These are phyloP conservation scores for Hylia prasina DNA, from an alignment of 2,113 vertebrate genomes.

Conservation along the genomic window DNA sequence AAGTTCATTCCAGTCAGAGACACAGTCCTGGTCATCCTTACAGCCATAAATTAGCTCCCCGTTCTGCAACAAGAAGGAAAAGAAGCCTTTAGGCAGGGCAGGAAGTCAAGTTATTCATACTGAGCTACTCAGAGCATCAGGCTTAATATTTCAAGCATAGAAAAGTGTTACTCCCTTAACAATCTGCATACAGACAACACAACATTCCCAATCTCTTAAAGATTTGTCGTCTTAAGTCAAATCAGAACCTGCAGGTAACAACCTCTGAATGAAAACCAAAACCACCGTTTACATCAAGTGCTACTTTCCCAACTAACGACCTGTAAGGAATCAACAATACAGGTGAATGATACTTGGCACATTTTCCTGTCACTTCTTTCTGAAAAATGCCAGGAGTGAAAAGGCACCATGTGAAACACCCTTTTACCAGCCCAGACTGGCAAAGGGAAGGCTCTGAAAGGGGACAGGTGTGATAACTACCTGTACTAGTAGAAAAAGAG, in stretches of 20 bases:
- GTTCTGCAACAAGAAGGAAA: constrained; percentile 70
- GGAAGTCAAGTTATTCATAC: not conserved
- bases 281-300: not conserved
- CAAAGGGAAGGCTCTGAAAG: not conserved
- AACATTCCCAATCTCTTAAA: not conserved
- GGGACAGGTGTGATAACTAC: not conserved
- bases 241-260: not conserved
- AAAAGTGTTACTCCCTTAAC: not conserved
- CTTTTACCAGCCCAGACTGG: not conserved
- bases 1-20: constrained; percentile 82
- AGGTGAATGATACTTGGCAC: not conserved
- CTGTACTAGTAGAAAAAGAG: not conserved
- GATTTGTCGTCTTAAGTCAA: not conserved
- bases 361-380: not conserved
- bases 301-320: not conserved
- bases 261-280: not conserved
- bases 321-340: not conserved
- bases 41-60: constrained; percentile 94
- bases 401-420: not conserved
- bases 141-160: not conserved
- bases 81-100: not conserved
- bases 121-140: not conserved
- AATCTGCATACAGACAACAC: not conserved
- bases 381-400: not conserved
- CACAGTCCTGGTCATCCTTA: constrained; percentile 81